Evolutionary conservation across 2,113 vertebrate species (phyloP), one percentile per base, ranked within the genome.

Genomic region (Onychostoma macrolepis): DNA sequence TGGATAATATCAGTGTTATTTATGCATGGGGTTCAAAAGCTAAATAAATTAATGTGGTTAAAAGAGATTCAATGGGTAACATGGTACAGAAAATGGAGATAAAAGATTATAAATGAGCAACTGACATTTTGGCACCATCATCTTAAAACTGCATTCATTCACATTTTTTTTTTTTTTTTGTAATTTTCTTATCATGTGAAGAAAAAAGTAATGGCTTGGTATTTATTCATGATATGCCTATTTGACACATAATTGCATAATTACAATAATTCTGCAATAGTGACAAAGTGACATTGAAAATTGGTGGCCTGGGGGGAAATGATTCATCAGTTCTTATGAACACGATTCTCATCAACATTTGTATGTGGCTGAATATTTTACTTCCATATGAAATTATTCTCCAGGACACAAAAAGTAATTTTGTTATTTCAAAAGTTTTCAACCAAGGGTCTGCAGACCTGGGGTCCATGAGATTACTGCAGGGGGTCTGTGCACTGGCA

Each of bases 141-240:
- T 33, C 69, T 76, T 48, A 76, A 76, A 45, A n/a, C n/a, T 26
- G 41, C 12, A 45, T 4, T 75, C 5, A 75, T 43, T 43, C 38
- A 26, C 12, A 1, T 45, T 43, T 75, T 72, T 72, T 71, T 61
- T n/a, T 43, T 10, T 0, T 43, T 38, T 5, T 3, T 48, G 72
- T 45, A 7, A 43, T 75, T 75, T 45, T 45, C 72, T 45, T 45
- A 45, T 45, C 0, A 0, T 26, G 12, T 43, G 38, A 75, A n/a
- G 19, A 45, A 76, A 75, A 75, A 48, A n/a, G 10, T n/a, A 74
- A 48, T 28, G n/a, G n/a, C 24, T 76, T 76, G 12, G 41, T 17
- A 76, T 76, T 76, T 76, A 76, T 76, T 76, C 72, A 48, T 76
- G n/a, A 76, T 45, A 76, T 76, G 38, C 72, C 38, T 7, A 76